Percentiles rank a stretch among this genome's conserved stretches.
phyloP scores from a whole-genome alignment of 1,140 invertebrate species.

The Calliopsis andreniformis region DNA sequence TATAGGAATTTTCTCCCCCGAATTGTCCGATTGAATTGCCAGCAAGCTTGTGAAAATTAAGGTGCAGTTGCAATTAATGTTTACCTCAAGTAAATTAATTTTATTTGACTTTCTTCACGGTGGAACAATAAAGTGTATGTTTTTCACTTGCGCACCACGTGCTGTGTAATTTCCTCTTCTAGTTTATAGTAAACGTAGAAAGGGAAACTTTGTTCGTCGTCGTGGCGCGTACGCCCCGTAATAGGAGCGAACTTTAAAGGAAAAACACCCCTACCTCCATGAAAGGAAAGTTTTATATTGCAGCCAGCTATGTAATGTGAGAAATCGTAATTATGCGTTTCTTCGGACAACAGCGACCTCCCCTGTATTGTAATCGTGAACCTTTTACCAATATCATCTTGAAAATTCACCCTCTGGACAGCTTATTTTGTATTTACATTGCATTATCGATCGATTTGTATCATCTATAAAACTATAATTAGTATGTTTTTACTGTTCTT shows the following conservation, averaged over 20 bases:
- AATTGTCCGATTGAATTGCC: slow-evolving; percentile 7
- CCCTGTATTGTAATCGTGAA: not conserved
- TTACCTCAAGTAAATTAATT: slow-evolving; percentile 35
- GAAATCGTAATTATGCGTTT: slow-evolving; percentile 56
- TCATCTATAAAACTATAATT: no score
- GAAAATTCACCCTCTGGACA: no score
- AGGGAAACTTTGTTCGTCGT: slow-evolving; percentile 52
- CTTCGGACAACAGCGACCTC: slow-evolving; percentile 13
- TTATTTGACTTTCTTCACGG: slow-evolving; percentile 19
- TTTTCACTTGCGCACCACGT: slow-evolving; percentile 17
- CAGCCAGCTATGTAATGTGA: slow-evolving; percentile 36
- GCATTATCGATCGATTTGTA: no score
- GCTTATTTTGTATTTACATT: no score
- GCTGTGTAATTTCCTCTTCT: slow-evolving; percentile 35
- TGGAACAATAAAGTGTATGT: slow-evolving; percentile 32
- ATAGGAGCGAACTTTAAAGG: slow-evolving; percentile 52
- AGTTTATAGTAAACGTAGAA: slow-evolving; percentile 48
- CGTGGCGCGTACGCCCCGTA: slow-evolving; percentile 32
- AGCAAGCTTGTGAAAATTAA: not conserved
- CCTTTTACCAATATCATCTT: not conserved
- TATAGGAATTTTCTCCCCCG: not conserved
- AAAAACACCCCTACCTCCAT: slow-evolving; percentile 43
- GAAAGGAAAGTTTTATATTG: slow-evolving; percentile 55
- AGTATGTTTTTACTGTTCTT: no score
- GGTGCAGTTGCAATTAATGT: slow-evolving; percentile 40